These are phyloP conservation scores for Tetraneura akinire DNA, from an alignment of 1,140 invertebrate genomes.

Conservation along the genomic window DNA sequence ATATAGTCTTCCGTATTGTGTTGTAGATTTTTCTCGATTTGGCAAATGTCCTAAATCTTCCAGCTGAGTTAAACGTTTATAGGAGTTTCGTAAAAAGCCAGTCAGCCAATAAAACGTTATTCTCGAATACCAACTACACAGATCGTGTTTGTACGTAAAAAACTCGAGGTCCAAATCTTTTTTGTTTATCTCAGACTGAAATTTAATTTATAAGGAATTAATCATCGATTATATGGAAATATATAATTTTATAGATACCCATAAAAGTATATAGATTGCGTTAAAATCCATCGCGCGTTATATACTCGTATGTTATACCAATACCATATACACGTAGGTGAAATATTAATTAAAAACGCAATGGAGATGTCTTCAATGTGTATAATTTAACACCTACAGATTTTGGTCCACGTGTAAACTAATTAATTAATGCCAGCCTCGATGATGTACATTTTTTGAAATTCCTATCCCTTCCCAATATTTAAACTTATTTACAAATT, in stretches of 20 bases:
- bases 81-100: slow-evolving; percentile 68
- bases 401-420: not conserved
- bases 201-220: not conserved
- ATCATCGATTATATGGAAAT: no score
- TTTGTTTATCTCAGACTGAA: not conserved
- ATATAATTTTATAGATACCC: no score
- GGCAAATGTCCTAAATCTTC: slow-evolving; percentile 73
- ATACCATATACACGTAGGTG: slow-evolving; percentile 34
- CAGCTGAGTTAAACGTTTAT: slow-evolving; percentile 67
- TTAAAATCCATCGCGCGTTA: not conserved
- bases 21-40: slow-evolving; percentile 63
- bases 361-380: not conserved
- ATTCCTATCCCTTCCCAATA: not conserved
- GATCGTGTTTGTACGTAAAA: slow-evolving; percentile 62
- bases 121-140: slow-evolving; percentile 70
- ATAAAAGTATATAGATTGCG: not conserved
- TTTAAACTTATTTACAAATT: no score
- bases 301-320: no score
- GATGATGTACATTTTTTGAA: not conserved
- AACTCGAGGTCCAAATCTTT: slow-evolving; percentile 37
- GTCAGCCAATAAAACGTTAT: slow-evolving; percentile 79
- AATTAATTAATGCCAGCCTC: slow-evolving; percentile 21
- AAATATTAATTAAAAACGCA: slow-evolving; percentile 40
- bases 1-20: slow-evolving; percentile 63
- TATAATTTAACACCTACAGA: slow-evolving; percentile 44